Percentiles rank a stretch among this genome's conserved stretches.
phyloP scores from a whole-genome alignment of 2,113 vertebrate genomes.

The Anguilla japonica region DNA sequence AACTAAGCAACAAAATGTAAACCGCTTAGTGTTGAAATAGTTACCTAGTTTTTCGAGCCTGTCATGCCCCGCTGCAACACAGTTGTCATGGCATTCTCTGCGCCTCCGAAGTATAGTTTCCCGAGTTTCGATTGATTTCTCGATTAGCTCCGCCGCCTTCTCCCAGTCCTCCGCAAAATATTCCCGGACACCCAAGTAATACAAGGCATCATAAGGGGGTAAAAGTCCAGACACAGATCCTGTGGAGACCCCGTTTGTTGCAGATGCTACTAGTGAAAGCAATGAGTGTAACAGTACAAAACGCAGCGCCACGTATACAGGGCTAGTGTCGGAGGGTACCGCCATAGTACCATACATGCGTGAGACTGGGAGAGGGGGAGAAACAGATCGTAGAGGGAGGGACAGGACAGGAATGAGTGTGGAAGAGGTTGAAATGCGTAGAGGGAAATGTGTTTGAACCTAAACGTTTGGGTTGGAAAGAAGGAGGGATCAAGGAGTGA shows the following conservation, averaged over 20 bases:
- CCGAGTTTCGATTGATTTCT: constrained; percentile 76
- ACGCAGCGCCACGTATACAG: constrained; percentile 73
- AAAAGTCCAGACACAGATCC: constrained; percentile 43
- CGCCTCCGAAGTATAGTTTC: constrained; percentile 63
- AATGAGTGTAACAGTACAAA: constrained; percentile 20
- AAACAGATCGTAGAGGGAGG: constrained; percentile 9
- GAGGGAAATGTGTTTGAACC: background rate
- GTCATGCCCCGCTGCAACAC: constrained; percentile 52
- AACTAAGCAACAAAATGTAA: background rate
- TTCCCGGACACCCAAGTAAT: constrained; percentile 82
- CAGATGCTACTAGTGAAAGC: background rate
- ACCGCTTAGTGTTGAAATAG: constrained; percentile 33
- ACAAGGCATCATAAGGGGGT: constrained; percentile 77
- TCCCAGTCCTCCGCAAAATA: constrained; percentile 82
- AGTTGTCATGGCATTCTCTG: constrained; percentile 65
- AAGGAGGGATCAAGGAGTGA: background rate
- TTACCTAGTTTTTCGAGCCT: constrained; percentile 51
- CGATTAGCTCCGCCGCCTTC: constrained; percentile 78
- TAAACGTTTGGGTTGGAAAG: background rate
- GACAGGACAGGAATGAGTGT: constrained; percentile 41
- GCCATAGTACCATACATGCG: constrained; percentile 58
- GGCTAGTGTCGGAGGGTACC: constrained; percentile 31
- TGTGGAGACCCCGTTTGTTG: constrained; percentile 21
- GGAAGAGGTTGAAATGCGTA: constrained; percentile 6
- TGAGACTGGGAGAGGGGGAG: constrained; percentile 3